phyloP scores from a whole-genome alignment of 2,888 invertebrate genomes.

The Agriopis leucophaearia region DNA sequence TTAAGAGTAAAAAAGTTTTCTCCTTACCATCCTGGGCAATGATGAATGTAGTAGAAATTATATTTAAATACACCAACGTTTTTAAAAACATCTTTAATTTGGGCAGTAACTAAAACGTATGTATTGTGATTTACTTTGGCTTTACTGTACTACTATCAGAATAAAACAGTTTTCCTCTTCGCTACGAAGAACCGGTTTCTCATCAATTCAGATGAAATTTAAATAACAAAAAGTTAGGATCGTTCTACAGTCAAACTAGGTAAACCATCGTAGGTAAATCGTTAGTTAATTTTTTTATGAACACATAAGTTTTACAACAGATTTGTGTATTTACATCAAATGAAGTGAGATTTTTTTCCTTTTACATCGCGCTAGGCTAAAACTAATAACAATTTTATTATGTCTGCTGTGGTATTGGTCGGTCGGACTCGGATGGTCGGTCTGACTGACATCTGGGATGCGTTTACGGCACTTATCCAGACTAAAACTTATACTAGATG shows the following conservation, averaged over 20 bases:
- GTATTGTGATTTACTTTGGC: conserved; percentile 5
- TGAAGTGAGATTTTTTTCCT: too few species aligned
- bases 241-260: not conserved
- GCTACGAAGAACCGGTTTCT: conserved; percentile 25
- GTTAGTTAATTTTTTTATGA: too few species aligned
- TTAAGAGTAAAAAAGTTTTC: not conserved
- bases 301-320: too few species aligned
- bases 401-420: too few species aligned
- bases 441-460: too few species aligned
- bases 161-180: conserved; percentile 24
- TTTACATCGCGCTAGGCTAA: too few species aligned
- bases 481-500: too few species aligned
- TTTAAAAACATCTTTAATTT: conserved; percentile 15
- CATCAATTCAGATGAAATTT: conserved; percentile 5
- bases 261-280: not conserved
- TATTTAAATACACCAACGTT: conserved; percentile 12
- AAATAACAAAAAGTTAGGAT: conserved; percentile 4
- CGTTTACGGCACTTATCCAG: too few species aligned
- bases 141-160: conserved; percentile 7
- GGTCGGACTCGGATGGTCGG: too few species aligned
- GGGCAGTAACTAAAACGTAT: conserved; percentile 7
- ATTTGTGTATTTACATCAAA: too few species aligned
- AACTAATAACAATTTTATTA: too few species aligned
- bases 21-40: conserved; percentile 22
- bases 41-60: not conserved